Conservation (phyloP, 2,888 invertebrate species). For the Nemotelus pantherinus region DNA sequence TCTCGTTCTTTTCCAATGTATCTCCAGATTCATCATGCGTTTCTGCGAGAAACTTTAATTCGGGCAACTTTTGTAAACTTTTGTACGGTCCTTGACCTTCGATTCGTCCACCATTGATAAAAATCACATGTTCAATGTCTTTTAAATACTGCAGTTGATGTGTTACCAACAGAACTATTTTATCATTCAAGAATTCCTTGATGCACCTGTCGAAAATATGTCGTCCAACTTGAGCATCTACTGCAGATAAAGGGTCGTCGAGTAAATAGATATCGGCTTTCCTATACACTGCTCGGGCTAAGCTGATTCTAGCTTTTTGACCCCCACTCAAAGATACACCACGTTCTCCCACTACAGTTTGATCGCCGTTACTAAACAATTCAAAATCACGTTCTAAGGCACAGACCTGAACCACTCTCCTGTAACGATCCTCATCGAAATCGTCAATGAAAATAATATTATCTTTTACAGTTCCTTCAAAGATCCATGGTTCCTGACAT, state of each 20-base stretch:
- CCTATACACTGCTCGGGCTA: slow-evolving; percentile 78
- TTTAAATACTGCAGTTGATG: slow-evolving; percentile 74
- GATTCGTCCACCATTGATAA: slow-evolving; percentile 66
- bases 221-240: slow-evolving; percentile 80
- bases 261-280: slow-evolving; percentile 79
- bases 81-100: slow-evolving; percentile 63
- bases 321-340: slow-evolving; percentile 79
- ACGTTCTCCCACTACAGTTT: slow-evolving; percentile 72
- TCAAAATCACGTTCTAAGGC: slow-evolving; percentile 73
- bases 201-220: slow-evolving; percentile 81
- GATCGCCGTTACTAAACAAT: slow-evolving; percentile 68
- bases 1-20: slow-evolving; percentile 58
- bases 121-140: slow-evolving; percentile 67
- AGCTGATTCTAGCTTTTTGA: slow-evolving; percentile 79
- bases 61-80: slow-evolving; percentile 67
- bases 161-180: slow-evolving; percentile 77
- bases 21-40: slow-evolving; percentile 56
- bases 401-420: slow-evolving; percentile 69
- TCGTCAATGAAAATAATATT: slow-evolving; percentile 89
- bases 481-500: slow-evolving; percentile 86
- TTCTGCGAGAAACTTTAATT: slow-evolving; percentile 64
- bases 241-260: slow-evolving; percentile 82
- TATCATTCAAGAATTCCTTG: slow-evolving; percentile 68
- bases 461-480: slow-evolving; percentile 82
- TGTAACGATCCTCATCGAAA: slow-evolving; percentile 69